Percentiles rank a stretch among this genome's conserved stretches.
Conservation (phyloP, 1,140 invertebrate genomes). For the Laupala kohalensis region DNA sequence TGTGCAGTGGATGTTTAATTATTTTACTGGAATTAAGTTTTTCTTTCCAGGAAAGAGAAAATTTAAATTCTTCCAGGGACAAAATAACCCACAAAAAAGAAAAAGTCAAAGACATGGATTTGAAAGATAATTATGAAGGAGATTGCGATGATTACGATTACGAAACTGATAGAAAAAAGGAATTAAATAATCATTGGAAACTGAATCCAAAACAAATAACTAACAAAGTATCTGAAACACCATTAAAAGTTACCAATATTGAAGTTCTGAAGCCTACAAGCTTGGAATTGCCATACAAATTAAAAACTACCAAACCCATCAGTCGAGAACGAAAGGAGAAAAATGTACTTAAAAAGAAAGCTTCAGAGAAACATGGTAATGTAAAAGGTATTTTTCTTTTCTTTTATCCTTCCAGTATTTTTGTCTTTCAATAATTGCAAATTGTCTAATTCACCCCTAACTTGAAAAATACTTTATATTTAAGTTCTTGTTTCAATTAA, state of each 20-base stretch:
- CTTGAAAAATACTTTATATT: too few relatives aligned
- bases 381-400: conserved; percentile 22
- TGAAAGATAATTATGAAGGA: conserved; percentile 33
- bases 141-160: conserved; percentile 34
- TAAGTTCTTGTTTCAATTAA: too few relatives aligned
- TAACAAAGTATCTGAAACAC: conserved; percentile 15
- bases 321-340: conserved; percentile 7
- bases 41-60: conserved; percentile 3
- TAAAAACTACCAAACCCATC: conserved; percentile 20
- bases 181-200: conserved; percentile 30
- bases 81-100: background rate
- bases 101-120: conserved; percentile 1
- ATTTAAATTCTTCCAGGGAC: background rate
- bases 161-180: conserved; percentile 25
- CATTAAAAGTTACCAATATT: background rate
- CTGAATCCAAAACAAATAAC: conserved; percentile 24
- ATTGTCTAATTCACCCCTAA: too few relatives aligned
- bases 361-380: conserved; percentile 17
- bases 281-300: conserved; percentile 24
- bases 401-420: too few relatives aligned
- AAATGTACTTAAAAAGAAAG: conserved; percentile 18
- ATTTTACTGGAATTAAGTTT: background rate
- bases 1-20: background rate
- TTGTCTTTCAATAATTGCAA: too few relatives aligned
- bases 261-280: conserved; percentile 11